Base-by-base conservation (phyloP, 2,113 vertebrate genomes). In the Cyanoderma ruficeps region DNA sequence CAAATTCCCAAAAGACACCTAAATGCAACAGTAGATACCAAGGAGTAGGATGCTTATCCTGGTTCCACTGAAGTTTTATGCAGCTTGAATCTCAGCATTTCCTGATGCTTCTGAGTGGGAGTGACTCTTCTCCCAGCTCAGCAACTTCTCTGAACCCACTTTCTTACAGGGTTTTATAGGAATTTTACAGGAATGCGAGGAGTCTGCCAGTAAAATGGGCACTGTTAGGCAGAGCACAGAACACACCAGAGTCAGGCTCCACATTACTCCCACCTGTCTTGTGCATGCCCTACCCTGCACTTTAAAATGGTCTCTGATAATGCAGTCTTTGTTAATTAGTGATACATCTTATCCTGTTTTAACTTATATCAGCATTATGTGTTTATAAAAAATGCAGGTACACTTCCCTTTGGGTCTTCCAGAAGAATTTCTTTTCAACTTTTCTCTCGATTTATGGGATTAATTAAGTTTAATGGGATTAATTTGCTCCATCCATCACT, bases 381-480 rank as follows among this genome's bases (percentile, higher is more conserved):
- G 1, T 91, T 91, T 83, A 81, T 90, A 81, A 96, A 94, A 94
- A 93, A 83, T 60, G 79, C 67, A 94, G 82, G 47, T 72, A 50
- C 0, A 1, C 31, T 86, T 94, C 67, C 55, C 39, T 85, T 74
- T 90, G 82, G 17, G n/a, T 92, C 60, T 78, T 89, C 31, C 42
- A 27, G 52, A 76, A 87, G 20, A 86, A 24, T 86, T 67, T 80
- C 12, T 77, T 91, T 71, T 86, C 5, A 90, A 89, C 37, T 94
- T 64, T 85, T 90, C 39, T 79, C 50, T 91, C 56, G 6, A 77
- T 93, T 95, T 90, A 84, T 83, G 25, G 21, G 68, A 90, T 94
- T 90, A 93, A 95, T 94, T 94, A 90, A 74, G 83, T 87, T 74
- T 94, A 91, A 90, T 92, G 63, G 50, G 46, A 90, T 88, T 96